Percentiles rank a stretch among this genome's conserved stretches.
Conservation (phyloP, 2,888 invertebrate genomes). For the Synergus japonicus region DNA sequence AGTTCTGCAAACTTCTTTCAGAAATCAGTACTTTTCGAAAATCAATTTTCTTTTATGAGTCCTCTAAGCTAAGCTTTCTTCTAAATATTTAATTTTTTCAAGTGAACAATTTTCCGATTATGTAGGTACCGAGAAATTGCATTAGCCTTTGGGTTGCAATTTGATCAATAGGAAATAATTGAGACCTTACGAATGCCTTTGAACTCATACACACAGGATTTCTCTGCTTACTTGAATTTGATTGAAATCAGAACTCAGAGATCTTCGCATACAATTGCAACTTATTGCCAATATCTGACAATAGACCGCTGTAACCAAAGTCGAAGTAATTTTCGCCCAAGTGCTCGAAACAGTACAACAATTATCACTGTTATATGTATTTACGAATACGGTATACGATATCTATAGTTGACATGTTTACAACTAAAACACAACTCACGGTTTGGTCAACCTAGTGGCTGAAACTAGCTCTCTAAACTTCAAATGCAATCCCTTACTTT, state of each 20-base stretch:
- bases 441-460: conserved; percentile 11
- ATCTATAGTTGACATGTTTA: conserved; percentile 3
- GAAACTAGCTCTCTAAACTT: conserved; percentile 24
- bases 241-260: conserved; percentile 34
- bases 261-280: conserved; percentile 12
- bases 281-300: conserved; percentile 10
- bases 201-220: conserved; percentile 25
- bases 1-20: neutral
- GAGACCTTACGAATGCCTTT: conserved; percentile 18
- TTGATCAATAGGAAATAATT: conserved; percentile 29
- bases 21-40: neutral
- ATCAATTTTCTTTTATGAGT: neutral
- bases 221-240: conserved; percentile 28
- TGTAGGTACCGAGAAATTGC: conserved; percentile 14
- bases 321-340: neutral
- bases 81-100: neutral
- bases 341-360: neutral
- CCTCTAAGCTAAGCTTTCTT: neutral
- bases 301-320: neutral
- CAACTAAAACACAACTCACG: conserved; percentile 5
- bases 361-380: neutral
- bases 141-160: conserved; percentile 14
- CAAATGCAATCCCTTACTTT: conserved; percentile 31
- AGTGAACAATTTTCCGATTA: conserved; percentile 2
- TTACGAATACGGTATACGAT: neutral